Percentiles rank a stretch among this genome's conserved stretches.
phyloP scores from a whole-genome alignment of 1,140 invertebrate genomes.

The Drosophila mauritiana region DNA sequence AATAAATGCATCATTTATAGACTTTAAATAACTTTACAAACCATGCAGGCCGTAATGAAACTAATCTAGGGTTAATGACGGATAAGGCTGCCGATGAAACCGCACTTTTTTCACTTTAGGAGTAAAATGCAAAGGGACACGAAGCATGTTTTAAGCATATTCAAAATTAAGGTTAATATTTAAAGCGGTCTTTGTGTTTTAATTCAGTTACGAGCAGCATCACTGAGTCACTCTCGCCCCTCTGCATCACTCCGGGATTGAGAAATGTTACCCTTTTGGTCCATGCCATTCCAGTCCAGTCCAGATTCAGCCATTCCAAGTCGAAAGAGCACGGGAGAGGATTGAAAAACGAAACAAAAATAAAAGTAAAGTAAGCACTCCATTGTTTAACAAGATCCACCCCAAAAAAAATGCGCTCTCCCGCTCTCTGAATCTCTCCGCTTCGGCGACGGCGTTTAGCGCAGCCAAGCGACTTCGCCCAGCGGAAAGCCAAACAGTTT shows the following conservation, averaged over 20 bases:
- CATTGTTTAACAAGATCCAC: slow-evolving; percentile 19
- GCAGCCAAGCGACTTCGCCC: slow-evolving; percentile 48
- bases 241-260: not conserved
- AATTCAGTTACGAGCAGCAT: not conserved
- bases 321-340: not conserved
- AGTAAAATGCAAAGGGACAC: not conserved
- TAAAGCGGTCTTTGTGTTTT: not conserved
- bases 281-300: not conserved
- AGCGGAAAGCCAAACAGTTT: slow-evolving; percentile 65
- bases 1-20: no score
- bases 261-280: slow-evolving; percentile 9
- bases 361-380: not conserved
- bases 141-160: not conserved
- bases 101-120: not conserved
- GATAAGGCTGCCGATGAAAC: slow-evolving; percentile 8
- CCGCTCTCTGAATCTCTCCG: not conserved
- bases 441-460: slow-evolving; percentile 13
- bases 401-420: slow-evolving; percentile 3
- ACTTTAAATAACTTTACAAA: not conserved
- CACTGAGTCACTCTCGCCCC: not conserved
- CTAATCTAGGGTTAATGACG: slow-evolving; percentile 18
- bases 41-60: not conserved
- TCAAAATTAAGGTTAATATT: not conserved
- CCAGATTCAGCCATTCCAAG: slow-evolving; percentile 4
- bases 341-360: not conserved